A percentile compares a stretch with the other conserved stretches of the same genome.
These are phyloP conservation scores for Turnix velox DNA, from an alignment of 2,113 vertebrate species.

Conservation along the genomic window DNA sequence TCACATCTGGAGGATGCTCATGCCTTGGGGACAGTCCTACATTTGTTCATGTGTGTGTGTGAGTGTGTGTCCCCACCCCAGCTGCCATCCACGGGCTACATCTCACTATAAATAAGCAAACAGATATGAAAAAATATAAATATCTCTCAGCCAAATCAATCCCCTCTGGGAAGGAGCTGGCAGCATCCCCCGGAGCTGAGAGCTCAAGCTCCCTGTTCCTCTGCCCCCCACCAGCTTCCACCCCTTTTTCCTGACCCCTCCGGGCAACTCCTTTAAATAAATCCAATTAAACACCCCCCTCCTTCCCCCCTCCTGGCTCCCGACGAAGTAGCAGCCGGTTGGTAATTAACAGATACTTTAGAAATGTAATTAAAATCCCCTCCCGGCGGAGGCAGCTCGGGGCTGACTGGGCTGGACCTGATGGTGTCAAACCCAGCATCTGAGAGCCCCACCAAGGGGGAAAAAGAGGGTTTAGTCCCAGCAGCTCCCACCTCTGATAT, in stretches of 20 bases:
- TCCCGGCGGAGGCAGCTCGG: not conserved
- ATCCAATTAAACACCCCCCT: not conserved
- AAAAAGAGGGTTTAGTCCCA: too few species aligned
- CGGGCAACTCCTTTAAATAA: not conserved
- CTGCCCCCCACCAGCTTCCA: too few species aligned
- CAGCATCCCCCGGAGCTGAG: not conserved
- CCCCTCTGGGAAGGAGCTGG: not conserved
- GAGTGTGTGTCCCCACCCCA: too few species aligned
- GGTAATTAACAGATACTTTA: not conserved
- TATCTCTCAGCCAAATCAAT: not conserved
- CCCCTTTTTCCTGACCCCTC: not conserved
- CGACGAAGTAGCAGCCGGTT: not conserved
- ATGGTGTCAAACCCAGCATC: accelerated
- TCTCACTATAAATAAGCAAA: not conserved
- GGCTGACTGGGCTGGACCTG: too few species aligned
- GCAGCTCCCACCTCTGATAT: not conserved
- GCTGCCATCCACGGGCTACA: accelerated
- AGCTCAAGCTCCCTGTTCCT: not conserved
- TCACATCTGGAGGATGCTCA: not conserved
- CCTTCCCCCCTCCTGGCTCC: too few species aligned
- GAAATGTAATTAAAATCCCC: not conserved
- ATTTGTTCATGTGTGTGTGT: too few species aligned
- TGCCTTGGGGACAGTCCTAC: not conserved
- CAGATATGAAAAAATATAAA: not conserved
- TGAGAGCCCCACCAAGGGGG: too few species aligned